Base-by-base conservation (phyloP, 1,140 invertebrate genomes). In the Pogonomyrmex californicus region DNA sequence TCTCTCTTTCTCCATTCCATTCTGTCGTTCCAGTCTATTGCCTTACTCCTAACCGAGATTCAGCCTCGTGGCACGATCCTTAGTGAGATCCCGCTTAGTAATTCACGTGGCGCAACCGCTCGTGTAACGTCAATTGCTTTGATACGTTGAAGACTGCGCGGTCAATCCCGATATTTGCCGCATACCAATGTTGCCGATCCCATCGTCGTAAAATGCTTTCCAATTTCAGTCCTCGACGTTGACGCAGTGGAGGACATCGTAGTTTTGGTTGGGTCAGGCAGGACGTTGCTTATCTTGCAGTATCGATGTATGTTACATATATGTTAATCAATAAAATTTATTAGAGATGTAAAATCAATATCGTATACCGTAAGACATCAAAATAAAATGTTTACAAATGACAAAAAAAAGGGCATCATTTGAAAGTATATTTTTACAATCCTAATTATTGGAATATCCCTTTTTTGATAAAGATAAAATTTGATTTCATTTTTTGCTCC, bases 171-270 rank as follows among this genome's bases (percentile, higher is more conserved):
- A 62, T 17, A 70, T 81, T 81, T 81, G 38, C 54, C 63, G 65
- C 41, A 71, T 83, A 73, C 41, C 79, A 83, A 83, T 33, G n/a
- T 62, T 71, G 54, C 68, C 41, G 68, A 41, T 10, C 66, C 54
- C 68, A 41, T 82, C 65, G 65, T n/a, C 78, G 63, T 81, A 81
- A 83, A 83, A 86, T 44, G 70, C 49, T 89, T 79, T 71, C 71
- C 56, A 88, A 88, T 70, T n/a, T 3, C 36, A 41, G 2, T 23
- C 38, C 44, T 73, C 66, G 49, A 89, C 60, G 47, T 71, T 76
- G 60, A 86, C 68, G 30, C 41, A 47, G 63, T 49, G 30, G 68
- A 73, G 51, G 51, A 70, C n/a, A 51, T 60, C 36, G 65, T n/a
- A 62, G 56, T 60, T 83, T 73, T 17, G 54, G 12, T 75, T 38